Evolutionary conservation across 2,888 invertebrate species (phyloP).

Genomic region (Acanthosepion esculentum): DNA sequence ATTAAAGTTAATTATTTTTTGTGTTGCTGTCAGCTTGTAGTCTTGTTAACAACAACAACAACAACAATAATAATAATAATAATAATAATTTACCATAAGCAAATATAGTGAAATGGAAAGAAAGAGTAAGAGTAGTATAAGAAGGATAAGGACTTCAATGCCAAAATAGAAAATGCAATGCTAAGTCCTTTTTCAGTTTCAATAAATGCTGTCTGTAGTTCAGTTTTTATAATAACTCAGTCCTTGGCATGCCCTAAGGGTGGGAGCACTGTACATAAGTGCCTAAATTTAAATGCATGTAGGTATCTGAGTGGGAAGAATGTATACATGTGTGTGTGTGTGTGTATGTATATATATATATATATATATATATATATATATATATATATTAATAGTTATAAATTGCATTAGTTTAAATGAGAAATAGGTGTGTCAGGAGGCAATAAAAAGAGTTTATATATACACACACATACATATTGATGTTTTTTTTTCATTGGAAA

Average conservation of each 20-base stretch:
- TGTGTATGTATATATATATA: background rate
- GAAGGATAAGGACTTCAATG: background rate
- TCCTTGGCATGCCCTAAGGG: background rate
- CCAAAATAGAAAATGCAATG: background rate
- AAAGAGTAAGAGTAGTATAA: background rate
- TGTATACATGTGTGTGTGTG: background rate
- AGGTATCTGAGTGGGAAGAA: background rate
- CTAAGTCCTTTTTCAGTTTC: background rate
- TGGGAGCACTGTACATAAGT: background rate
- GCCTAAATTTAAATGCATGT: background rate
- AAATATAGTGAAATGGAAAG: background rate
- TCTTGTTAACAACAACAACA: background rate
- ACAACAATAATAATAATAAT: background rate
- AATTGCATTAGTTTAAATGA: too few species aligned
- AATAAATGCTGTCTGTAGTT: background rate
- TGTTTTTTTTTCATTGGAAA: background rate
- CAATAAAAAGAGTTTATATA: background rate
- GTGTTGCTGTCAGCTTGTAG: background rate
- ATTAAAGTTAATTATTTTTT: background rate
- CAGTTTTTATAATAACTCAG: background rate
- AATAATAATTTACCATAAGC: background rate
- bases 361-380: background rate
- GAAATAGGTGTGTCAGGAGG: background rate
- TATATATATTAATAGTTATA: background rate
- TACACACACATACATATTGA: background rate